These are phyloP conservation scores for Carabus problematicus DNA, from an alignment of 2,888 invertebrate species.

Conservation along the genomic window DNA sequence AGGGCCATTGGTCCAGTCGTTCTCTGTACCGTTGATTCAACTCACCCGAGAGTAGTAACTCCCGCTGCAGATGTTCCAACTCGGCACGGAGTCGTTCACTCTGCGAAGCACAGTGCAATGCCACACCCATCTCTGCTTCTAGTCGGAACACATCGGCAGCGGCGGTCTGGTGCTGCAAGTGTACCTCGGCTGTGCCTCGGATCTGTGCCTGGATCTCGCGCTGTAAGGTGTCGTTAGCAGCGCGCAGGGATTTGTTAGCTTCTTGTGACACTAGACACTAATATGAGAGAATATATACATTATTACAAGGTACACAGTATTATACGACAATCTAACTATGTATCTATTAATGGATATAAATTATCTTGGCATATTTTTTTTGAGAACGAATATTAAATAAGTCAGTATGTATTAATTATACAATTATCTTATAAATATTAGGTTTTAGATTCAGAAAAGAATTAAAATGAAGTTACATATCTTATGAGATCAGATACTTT, in stretches of 20 bases:
- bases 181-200: conserved; percentile 58
- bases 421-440: too few relatives aligned
- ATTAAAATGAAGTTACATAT: too few relatives aligned
- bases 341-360: too few relatives aligned
- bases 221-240: conserved; percentile 58
- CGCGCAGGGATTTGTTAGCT: conserved; percentile 61
- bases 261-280: conserved; percentile 63
- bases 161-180: conserved; percentile 61
- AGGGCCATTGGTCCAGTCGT: conserved; percentile 60
- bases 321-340: too few relatives aligned
- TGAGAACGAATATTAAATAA: too few relatives aligned
- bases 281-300: conserved; percentile 46
- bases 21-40: conserved; percentile 65
- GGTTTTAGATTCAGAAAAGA: too few relatives aligned
- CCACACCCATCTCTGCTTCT: conserved; percentile 56
- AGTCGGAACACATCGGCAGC: conserved; percentile 56
- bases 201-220: conserved; percentile 50
- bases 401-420: too few relatives aligned
- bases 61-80: conserved; percentile 63
- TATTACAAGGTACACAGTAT: conserved; percentile 24
- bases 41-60: conserved; percentile 66
- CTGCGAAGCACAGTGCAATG: conserved; percentile 56
- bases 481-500: too few relatives aligned
- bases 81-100: conserved; percentile 63
- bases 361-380: too few relatives aligned